Percentiles rank a stretch among this genome's conserved stretches.
Evolutionary conservation across 2,113 vertebrate species (phyloP).

Genomic region (Otus sunia): DNA sequence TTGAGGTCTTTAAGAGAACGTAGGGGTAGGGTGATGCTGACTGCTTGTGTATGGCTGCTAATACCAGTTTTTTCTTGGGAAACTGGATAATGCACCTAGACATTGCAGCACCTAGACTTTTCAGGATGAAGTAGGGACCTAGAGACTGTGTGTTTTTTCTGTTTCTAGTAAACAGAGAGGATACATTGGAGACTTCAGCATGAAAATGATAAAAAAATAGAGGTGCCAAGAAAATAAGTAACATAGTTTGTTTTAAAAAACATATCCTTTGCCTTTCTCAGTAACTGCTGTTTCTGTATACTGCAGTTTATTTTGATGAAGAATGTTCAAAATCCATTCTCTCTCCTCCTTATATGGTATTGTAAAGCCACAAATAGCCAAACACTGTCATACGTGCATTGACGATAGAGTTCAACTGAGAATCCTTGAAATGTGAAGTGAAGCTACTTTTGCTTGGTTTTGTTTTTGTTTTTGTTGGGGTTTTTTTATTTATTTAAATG

Average conservation of each 20-base stretch:
- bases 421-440: neutral
- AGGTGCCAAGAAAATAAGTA: neutral
- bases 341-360: neutral
- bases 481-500: neutral
- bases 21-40: neutral
- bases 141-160: neutral
- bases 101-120: neutral
- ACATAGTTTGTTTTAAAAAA: neutral
- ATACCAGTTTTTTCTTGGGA: neutral
- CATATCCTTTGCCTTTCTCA: neutral
- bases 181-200: neutral
- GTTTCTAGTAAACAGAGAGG: neutral
- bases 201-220: neutral
- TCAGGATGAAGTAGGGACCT: neutral
- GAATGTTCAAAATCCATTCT: neutral
- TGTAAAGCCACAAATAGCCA: neutral
- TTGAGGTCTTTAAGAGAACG: neutral
- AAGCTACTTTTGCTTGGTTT: neutral
- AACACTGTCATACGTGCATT: accelerated
- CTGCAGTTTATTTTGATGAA: neutral
- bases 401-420: neutral
- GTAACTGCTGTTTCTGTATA: neutral
- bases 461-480: too few relatives aligned
- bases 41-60: neutral
- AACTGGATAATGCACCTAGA: neutral